Conservation (phyloP, 1,140 invertebrate species). For the Pseudobourletiella spinata region DNA sequence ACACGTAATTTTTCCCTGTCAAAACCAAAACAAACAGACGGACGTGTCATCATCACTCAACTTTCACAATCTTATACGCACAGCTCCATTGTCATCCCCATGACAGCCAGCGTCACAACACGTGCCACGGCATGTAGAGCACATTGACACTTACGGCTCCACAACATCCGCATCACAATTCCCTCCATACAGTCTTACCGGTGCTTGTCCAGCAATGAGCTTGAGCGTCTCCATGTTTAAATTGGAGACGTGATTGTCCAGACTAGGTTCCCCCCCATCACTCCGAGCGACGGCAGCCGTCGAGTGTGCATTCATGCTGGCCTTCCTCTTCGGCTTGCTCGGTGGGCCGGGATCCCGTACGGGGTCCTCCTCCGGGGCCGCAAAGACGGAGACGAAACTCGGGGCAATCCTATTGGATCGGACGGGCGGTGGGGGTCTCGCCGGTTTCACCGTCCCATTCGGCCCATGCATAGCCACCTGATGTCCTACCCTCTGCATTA, state of each 20-base stretch:
- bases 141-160: too few relatives aligned
- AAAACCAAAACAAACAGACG: not conserved
- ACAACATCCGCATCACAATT: too few relatives aligned
- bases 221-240: conserved; percentile 34
- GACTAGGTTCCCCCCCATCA: not conserved
- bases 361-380: not conserved
- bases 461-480: not conserved
- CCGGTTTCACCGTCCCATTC: conserved; percentile 24
- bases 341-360: conserved; percentile 18
- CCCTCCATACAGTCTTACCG: too few relatives aligned
- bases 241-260: conserved; percentile 29
- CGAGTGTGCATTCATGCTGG: conserved; percentile 20
- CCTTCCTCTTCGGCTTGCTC: conserved; percentile 32
- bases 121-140: too few relatives aligned
- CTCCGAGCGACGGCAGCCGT: conserved; percentile 15
- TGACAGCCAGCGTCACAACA: too few relatives aligned
- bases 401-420: conserved; percentile 29
- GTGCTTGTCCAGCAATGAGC: conserved; percentile 31
- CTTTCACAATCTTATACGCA: too few relatives aligned
- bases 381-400: conserved; percentile 33
- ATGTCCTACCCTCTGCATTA: conserved; percentile 24
- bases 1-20: conserved; percentile 20
- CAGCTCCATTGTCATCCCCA: too few relatives aligned
- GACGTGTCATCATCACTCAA: too few relatives aligned
- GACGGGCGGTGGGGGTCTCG: conserved; percentile 30